phyloP scores from a whole-genome alignment of 64 coral and sea anemone genomes.

The Actinia tenebrosa region DNA sequence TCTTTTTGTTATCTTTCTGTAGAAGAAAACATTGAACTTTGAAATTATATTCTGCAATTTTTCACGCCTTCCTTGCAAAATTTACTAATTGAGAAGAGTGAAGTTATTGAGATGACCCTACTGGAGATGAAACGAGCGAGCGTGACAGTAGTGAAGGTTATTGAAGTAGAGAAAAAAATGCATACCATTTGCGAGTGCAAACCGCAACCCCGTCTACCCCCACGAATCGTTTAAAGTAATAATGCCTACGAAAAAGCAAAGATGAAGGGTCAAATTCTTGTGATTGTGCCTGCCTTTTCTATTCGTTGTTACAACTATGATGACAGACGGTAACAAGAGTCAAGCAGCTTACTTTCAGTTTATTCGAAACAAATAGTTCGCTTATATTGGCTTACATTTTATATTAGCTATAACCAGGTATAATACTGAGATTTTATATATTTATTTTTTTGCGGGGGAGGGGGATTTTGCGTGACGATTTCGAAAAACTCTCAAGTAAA shows the following conservation, averaged over 20 bases:
- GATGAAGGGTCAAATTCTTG: conserved; percentile 8
- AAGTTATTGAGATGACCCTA: neutral
- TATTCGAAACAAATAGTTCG: neutral
- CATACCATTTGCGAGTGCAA: neutral
- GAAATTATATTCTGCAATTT: too few relatives aligned
- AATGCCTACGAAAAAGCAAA: neutral
- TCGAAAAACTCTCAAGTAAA: too few relatives aligned
- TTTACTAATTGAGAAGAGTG: neutral
- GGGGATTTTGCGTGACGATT: too few relatives aligned
- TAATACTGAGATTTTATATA: too few relatives aligned
- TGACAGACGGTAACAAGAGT: neutral
- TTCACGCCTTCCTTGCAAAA: neutral
- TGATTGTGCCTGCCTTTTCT: neutral
- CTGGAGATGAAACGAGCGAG: neutral
- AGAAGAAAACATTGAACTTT: too few relatives aligned
- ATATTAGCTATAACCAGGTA: too few relatives aligned
- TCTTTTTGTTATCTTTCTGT: too few relatives aligned
- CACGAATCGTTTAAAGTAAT: conserved; percentile 4
- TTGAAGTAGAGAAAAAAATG: neutral
- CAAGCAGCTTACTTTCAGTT: neutral
- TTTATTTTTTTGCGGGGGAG: too few relatives aligned
- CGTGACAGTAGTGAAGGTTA: neutral
- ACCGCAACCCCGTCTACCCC: conserved; percentile 6
- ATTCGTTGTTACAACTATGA: neutral
- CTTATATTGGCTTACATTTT: too few relatives aligned